Evolutionary conservation across 35 echinoderm and acorn worm species (phyloP).

Genomic region (Lytechinus pictus): DNA sequence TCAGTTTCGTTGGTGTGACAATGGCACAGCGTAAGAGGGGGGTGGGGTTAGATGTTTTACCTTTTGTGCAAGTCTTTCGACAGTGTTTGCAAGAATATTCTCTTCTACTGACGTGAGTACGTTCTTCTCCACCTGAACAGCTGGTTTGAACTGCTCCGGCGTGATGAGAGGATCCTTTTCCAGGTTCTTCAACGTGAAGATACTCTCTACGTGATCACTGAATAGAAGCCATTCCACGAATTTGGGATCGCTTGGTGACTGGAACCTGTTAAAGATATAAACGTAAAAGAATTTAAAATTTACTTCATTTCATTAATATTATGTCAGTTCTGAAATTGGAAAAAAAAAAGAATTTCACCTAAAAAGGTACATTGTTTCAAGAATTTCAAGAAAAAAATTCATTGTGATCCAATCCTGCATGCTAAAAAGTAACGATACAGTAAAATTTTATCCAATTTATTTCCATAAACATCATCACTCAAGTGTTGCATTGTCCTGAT

Average conservation of each 20-base stretch:
- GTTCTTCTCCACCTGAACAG: slow-evolving; percentile 90
- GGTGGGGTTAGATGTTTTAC: slow-evolving; percentile 38
- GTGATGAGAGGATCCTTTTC: slow-evolving; percentile 91
- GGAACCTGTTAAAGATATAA: slow-evolving; percentile 58
- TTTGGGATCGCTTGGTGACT: slow-evolving; percentile 70
- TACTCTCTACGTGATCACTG: slow-evolving; percentile 89
- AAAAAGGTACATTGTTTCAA: background rate
- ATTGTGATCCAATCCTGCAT: background rate
- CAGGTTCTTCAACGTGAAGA: slow-evolving; percentile 95
- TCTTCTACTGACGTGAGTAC: slow-evolving; percentile 63
- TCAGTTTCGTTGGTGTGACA: no score
- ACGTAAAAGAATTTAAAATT: background rate
- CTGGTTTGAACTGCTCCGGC: slow-evolving; percentile 79
- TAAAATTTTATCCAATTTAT: no score
- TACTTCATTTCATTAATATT: no score
- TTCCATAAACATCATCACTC: no score
- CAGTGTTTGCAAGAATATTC: slow-evolving; percentile 60
- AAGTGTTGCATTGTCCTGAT: no score
- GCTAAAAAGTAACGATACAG: no score
- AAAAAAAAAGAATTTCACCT: no score
- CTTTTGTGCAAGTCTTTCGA: slow-evolving; percentile 84
- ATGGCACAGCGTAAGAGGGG: no score
- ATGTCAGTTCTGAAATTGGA: no score
- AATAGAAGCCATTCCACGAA: slow-evolving; percentile 84
- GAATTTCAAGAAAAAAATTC: background rate